Percentiles rank a stretch among this genome's conserved stretches.
phyloP scores from a whole-genome alignment of 2,797 vertebrate genomes.

The Pristis pectinata region DNA sequence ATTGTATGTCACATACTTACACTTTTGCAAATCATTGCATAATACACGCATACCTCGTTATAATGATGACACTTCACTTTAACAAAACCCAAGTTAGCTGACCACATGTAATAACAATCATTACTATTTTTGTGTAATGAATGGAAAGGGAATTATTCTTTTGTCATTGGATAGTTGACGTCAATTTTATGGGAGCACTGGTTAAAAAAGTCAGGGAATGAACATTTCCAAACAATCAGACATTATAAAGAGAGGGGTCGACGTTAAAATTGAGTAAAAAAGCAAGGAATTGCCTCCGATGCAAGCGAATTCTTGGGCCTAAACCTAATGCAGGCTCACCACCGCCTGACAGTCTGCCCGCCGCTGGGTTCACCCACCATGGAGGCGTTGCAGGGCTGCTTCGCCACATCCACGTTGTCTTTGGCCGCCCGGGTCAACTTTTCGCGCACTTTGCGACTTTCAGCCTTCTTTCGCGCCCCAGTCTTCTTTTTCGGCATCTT shows the following conservation, averaged over 20 bases:
- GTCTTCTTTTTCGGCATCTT: slow-evolving; percentile 98
- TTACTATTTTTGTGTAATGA: neutral
- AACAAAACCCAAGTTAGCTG: neutral
- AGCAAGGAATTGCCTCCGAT: too few relatives aligned
- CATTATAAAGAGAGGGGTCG: neutral
- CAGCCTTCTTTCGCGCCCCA: slow-evolving; percentile 90
- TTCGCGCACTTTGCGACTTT: slow-evolving; percentile 86
- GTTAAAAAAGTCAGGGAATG: neutral
- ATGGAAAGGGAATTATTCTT: neutral
- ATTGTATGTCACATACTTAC: neutral
- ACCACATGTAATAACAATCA: neutral
- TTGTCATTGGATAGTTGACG: neutral
- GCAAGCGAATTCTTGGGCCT: neutral
- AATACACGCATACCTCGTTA: too few relatives aligned
- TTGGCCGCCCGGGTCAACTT: slow-evolving; percentile 80
- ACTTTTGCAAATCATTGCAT: neutral
- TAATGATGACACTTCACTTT: too few relatives aligned
- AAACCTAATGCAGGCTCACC: neutral
- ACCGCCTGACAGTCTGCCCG: neutral
- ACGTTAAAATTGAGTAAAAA: neutral
- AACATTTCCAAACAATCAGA: too few relatives aligned
- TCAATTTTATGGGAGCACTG: neutral
- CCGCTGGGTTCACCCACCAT: slow-evolving; percentile 63
- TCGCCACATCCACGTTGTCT: slow-evolving; percentile 80
- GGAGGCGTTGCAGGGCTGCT: slow-evolving; percentile 83